These are phyloP conservation scores for Lordiphosa fenestrarum DNA, from an alignment of 2,888 invertebrate species.

Conservation along the genomic window DNA sequence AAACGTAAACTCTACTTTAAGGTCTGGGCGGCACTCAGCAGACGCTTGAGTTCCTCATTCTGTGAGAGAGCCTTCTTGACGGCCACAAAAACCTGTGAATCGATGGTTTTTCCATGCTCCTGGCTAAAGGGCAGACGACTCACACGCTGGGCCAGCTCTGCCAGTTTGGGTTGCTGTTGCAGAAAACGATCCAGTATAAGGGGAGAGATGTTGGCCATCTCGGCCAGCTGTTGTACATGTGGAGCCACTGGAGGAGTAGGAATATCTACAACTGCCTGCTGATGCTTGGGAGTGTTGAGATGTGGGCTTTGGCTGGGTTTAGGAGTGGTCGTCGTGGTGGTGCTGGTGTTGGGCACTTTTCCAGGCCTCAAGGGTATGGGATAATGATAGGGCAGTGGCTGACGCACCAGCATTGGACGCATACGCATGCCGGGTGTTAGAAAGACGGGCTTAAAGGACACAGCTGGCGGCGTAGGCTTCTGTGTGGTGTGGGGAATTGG, in stretches of 20 bases:
- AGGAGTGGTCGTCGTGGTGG: slow-evolving; percentile 11
- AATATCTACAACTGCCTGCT: neutral
- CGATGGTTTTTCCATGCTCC: slow-evolving; percentile 53
- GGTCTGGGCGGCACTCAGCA: slow-evolving; percentile 55
- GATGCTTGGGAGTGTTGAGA: slow-evolving; percentile 61
- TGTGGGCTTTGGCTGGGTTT: slow-evolving; percentile 30
- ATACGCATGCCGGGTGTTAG: slow-evolving; percentile 19
- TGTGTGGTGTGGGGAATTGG: slow-evolving; percentile 6
- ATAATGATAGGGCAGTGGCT: slow-evolving; percentile 68
- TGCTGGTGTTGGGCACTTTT: neutral
- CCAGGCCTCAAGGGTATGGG: slow-evolving; percentile 65
- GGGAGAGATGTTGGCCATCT: slow-evolving; percentile 56
- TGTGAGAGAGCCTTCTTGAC: slow-evolving; percentile 64
- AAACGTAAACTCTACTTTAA: slow-evolving; percentile 48
- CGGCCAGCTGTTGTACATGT: slow-evolving; percentile 57
- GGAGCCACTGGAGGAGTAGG: slow-evolving; percentile 36
- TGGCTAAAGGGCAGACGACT: slow-evolving; percentile 62
- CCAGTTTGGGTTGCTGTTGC: slow-evolving; percentile 67
- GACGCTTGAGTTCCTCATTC: slow-evolving; percentile 59
- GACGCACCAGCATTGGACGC: slow-evolving; percentile 47
- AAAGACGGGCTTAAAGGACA: slow-evolving; percentile 30
- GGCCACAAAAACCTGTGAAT: slow-evolving; percentile 60
- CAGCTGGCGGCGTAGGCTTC: slow-evolving; percentile 6
- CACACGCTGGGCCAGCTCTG: slow-evolving; percentile 61
- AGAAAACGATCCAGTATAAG: slow-evolving; percentile 56